Evolutionary conservation across 2,888 invertebrate species (phyloP), one percentile per base, ranked within the genome.

Genomic region (Anthophora plumipes): DNA sequence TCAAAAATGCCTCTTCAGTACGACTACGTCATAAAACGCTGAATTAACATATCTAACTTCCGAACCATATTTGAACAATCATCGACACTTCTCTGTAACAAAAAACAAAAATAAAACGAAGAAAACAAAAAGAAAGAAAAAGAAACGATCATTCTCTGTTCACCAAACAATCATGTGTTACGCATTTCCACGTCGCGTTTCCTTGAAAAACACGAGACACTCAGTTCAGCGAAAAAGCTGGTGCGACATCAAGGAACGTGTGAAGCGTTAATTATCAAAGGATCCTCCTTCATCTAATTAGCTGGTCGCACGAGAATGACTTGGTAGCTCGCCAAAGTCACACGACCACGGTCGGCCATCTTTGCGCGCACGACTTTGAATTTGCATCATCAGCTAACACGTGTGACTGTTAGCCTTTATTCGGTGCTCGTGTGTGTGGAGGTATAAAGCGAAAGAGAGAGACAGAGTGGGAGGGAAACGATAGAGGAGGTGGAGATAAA

Each of bases 181-280:
- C 43, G 43, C 55, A n/a, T 70, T 54, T 14, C 52, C 57, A 43
- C 7, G n/a, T 14, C 57, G 50, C 48, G 55, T 77, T 71, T 76
- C 50, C 60, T 66, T 11, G 43, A 46, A 31, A 72, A 75, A 66
- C 48, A 48, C 64, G 54, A 69, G 52, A 25, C 64, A 3, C n/a
- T 20, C 14, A 52, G 25, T 50, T 22, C 22, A 22, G 43, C 46
- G 57, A 68, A 72, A 70, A 70, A 80, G 59, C 39, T 31, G 60
- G 71, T 55, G 54, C 66, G 63, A 61, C 52, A 11, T 39, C 66
- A 37, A 50, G 57, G 48, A 55, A 54, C 67, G 63, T 67, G 69
- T 67, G 63, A 55, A 66, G 67, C 63, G 69, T 54, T 85, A 80
- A 87, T 86, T 85, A 85, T 75, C 81, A 85, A 83, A 81, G 83